Base-by-base conservation (phyloP, 2,797 vertebrate genomes). In the Alcedo atthis region DNA sequence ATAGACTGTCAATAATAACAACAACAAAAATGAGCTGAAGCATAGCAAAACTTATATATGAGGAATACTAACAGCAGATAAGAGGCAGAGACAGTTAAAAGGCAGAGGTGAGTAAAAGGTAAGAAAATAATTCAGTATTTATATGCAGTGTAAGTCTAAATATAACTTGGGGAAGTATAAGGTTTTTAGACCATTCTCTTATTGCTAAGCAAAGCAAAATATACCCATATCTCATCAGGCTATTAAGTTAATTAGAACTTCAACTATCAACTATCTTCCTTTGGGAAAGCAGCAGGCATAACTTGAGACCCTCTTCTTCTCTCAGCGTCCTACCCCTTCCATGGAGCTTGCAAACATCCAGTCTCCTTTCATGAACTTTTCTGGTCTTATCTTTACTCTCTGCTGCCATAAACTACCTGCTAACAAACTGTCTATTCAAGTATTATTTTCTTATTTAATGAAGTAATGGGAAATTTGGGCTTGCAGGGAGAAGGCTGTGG, bases 51-150 rank as follows among this genome's bases (percentile, higher is more conserved):
- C 26, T 85, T 87, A 35, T 14, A 43, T 78, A 88, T 73, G 43
- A 84, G 32, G 26, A 87, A 77, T 73, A 92, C 63, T 71, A 61
- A 42, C 33, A 25, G 21, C n/a, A 87, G 51, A 81, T 83, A 75
- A 78, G 58, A 93, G 51, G 49, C 19, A 77, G 66, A 87, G 22
- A 37, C 37, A 87, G 51, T 83, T 83, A 75, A 78, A 54, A 93
- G 51, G 49, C 19, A 77, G 66, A 87, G 22, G 8, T 59, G 43
- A 76, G n/a, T 35, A 32, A 55, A 8, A 70, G 20, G 9, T 77
- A 61, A 49, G 63, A 46, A 78, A 85, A 80, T 4, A 74, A 75
- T 40, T 81, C 37, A 55, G 32, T 33, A 40, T 4, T 43, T 28
- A 88, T 88, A 70, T 32, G 28, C 35, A 55, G 4, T 7, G 1